Conservation (phyloP, 2,888 invertebrate species). For the Conistra vaccinii region DNA sequence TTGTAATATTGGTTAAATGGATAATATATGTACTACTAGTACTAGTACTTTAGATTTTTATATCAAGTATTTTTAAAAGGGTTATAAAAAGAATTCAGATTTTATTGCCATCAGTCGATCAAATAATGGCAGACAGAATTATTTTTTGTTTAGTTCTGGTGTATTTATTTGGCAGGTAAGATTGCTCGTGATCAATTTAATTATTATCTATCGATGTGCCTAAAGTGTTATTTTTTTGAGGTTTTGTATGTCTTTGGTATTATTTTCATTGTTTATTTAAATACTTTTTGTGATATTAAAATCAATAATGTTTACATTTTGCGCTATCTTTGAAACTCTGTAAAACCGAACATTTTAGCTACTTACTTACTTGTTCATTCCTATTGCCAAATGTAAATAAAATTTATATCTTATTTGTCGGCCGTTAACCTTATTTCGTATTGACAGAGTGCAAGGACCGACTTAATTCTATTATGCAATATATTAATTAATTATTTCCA, state of each 20-base stretch:
- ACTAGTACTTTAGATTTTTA: conserved; percentile 5
- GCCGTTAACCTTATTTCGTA: neutral
- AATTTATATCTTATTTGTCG: neutral
- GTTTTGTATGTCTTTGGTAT: neutral
- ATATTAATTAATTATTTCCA: neutral
- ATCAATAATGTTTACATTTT: neutral
- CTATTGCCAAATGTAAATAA: neutral
- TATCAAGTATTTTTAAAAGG: neutral
- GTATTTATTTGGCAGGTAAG: conserved; percentile 36
- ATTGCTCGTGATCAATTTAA: neutral
- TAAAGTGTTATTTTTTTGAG: neutral
- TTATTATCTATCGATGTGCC: too few species aligned
- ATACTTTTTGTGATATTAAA: neutral
- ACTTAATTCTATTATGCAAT: neutral
- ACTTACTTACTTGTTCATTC: neutral
- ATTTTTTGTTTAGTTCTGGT: neutral
- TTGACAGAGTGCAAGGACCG: neutral
- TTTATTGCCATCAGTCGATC: neutral
- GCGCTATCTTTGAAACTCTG: neutral
- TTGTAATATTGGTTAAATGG: neutral
- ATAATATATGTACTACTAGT: neutral
- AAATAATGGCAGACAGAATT: conserved; percentile 10
- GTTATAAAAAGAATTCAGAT: neutral
- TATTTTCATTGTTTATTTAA: neutral
- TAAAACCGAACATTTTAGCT: neutral